Base-by-base conservation (phyloP, 2,113 vertebrate genomes). In the Malaclemys terrapin region DNA sequence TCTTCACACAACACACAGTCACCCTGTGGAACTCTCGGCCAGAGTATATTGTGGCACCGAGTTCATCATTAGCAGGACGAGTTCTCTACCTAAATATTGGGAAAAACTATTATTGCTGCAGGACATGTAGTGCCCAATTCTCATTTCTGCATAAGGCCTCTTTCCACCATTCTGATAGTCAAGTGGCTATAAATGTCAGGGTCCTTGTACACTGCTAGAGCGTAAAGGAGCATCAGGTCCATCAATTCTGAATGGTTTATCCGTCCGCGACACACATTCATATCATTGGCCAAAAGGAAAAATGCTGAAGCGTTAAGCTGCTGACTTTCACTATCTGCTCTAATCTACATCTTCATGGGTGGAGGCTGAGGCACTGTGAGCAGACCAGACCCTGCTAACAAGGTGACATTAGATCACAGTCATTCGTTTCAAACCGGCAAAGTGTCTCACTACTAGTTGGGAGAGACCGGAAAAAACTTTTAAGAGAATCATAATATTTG, bases 21-120 rank as follows among this genome's bases (percentile, higher is more conserved):
- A 29, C 2, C 10, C 57, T 59, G 57, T 59, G 25, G 25, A 59
- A 59, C 57, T 59, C 25, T 9, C 29, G 0, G 12, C 57, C 27
- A 62, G 27, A 14, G 31, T 2, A n/a, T 0, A 4, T 49, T 52
- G 35, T 65, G 50, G 80, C 83, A 97, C 12, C 49, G 93, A 91
- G 93, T 35, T 16, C 47, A 16, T 53, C 38, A 79, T 7, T 50
- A 82, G 31, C 31, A 89, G 72, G 86, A 65, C 76, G 20, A 84
- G 20, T 86, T 95, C 95, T 97, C 93, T 90, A 47, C 87, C 93
- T 4, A 89, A 78, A 82, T 90, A 86, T 20, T 38, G 31, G 90
- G 42, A 16, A 90, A 62, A 1, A 31, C 1, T 87, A 72, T 29
- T 53, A 65, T 56, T 80, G 84, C 86, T 47, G 25, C 31, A 59